Conservation (phyloP, 2,888 invertebrate species). For the Cotesia congregata region DNA sequence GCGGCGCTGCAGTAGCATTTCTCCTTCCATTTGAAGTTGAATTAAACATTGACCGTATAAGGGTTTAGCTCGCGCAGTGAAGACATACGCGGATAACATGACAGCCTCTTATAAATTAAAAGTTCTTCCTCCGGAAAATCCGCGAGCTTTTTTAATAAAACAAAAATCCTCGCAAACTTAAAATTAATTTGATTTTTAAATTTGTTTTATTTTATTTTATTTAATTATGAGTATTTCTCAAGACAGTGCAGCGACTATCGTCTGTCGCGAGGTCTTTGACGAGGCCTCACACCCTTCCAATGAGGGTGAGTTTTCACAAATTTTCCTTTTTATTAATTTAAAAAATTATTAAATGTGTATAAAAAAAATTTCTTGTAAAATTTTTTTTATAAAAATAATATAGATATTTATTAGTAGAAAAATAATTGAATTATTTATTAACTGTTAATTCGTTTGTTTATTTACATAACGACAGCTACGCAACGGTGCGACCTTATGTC, state of each 20-base stretch:
- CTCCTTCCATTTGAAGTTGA: constrained; percentile 62
- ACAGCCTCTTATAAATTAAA: constrained; percentile 26
- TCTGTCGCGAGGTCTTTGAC: constrained; percentile 88
- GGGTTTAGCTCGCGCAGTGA: constrained; percentile 52
- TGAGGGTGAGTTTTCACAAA: constrained; percentile 73
- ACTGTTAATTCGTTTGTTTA: constrained; percentile 60
- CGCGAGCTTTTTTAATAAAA: neutral
- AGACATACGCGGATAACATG: constrained; percentile 40
- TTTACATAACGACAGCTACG: constrained; percentile 58
- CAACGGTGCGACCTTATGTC: constrained; percentile 42
- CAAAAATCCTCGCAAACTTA: neutral
- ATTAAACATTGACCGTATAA: constrained; percentile 66
- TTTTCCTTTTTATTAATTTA: neutral
- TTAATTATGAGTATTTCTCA: constrained; percentile 66
- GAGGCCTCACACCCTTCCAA: constrained; percentile 86
- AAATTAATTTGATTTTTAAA: neutral
- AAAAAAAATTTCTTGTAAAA: neutral
- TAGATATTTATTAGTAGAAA: neutral
- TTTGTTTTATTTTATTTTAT: neutral
- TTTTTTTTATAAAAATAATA: neutral
- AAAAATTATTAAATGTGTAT: neutral
- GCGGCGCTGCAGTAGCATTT: constrained; percentile 32
- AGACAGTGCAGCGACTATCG: constrained; percentile 73
- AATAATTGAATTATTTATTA: constrained; percentile 14
- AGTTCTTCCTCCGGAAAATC: neutral